Conservation (phyloP, 2,888 invertebrate genomes). For the Eudemis profundana region DNA sequence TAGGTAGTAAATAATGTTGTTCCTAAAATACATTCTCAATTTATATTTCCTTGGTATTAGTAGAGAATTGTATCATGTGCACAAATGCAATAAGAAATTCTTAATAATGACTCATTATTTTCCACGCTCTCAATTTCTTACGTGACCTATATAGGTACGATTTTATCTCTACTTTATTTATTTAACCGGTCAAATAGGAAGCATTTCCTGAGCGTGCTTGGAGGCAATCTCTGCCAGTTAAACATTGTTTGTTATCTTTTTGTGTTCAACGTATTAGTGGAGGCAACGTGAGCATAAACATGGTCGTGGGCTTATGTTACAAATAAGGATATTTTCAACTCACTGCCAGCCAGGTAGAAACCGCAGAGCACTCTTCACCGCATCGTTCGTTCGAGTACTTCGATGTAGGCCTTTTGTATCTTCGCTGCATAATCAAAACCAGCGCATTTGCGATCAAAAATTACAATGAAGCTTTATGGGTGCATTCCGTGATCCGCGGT, state of each 20-base stretch:
- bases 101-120: background rate
- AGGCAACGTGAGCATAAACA: conserved; percentile 26
- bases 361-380: conserved; percentile 47
- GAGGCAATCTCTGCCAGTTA: conserved; percentile 3
- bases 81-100: background rate
- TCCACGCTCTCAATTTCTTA: background rate
- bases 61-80: background rate
- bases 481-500: conserved; percentile 65
- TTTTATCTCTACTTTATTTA: too few species aligned
- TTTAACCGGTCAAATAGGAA: background rate
- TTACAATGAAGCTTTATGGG: conserved; percentile 75
- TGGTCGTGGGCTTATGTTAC: conserved; percentile 31
- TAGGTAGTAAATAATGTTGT: too few species aligned
- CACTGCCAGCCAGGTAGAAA: conserved; percentile 44
- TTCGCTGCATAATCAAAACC: conserved; percentile 60
- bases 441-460: conserved; percentile 59
- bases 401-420: conserved; percentile 64
- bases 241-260: conserved; percentile 15
- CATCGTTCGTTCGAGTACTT: conserved; percentile 56
- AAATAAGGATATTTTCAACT: conserved; percentile 41
- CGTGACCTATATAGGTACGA: background rate
- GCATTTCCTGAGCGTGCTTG: conserved; percentile 7
- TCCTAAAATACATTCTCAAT: background rate
- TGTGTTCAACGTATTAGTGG: conserved; percentile 14
- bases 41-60: background rate